Evolutionary conservation across 2,888 invertebrate genomes (phyloP).

Genomic region (Zygaena filipendulae): DNA sequence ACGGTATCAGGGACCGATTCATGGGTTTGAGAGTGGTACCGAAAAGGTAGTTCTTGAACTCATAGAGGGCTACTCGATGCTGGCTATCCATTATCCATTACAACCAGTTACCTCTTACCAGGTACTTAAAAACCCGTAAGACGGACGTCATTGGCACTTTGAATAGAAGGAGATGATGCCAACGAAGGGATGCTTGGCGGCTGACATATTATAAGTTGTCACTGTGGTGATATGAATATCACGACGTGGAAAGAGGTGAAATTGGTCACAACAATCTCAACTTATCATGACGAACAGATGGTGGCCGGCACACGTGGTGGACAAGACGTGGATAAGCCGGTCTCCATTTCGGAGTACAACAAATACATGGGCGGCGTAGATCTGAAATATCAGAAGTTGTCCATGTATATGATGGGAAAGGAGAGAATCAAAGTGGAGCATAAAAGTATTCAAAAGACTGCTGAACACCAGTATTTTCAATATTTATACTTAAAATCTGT

Average conservation of each 20-base stretch:
- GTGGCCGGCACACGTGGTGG: background rate
- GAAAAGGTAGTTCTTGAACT: constrained; percentile 14
- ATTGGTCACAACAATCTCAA: constrained; percentile 13
- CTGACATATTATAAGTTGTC: constrained; percentile 2
- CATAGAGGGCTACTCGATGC: constrained; percentile 9
- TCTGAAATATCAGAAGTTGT: constrained; percentile 19
- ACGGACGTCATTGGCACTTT: constrained; percentile 13
- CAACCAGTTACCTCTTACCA: constrained; percentile 11
- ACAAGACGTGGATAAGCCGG: background rate
- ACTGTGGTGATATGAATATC: constrained; percentile 11
- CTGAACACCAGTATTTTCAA: constrained; percentile 7
- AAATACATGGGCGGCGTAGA: constrained; percentile 19
- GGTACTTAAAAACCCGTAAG: constrained; percentile 8
- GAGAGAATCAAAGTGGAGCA: constrained; percentile 6
- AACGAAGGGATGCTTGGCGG: constrained; percentile 3
- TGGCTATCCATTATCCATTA: constrained; percentile 15
- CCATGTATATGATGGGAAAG: constrained; percentile 17
- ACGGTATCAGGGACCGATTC: background rate
- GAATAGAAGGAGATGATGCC: constrained; percentile 4
- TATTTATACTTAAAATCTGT: no score
- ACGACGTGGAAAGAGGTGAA: constrained; percentile 14
- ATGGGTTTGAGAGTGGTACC: constrained; percentile 14
- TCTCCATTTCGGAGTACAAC: constrained; percentile 15
- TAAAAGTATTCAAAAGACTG: constrained; percentile 7
- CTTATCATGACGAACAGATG: no score